These are phyloP conservation scores for Drosophila paranaensis DNA, from an alignment of 2,888 invertebrate genomes.

Conservation along the genomic window DNA sequence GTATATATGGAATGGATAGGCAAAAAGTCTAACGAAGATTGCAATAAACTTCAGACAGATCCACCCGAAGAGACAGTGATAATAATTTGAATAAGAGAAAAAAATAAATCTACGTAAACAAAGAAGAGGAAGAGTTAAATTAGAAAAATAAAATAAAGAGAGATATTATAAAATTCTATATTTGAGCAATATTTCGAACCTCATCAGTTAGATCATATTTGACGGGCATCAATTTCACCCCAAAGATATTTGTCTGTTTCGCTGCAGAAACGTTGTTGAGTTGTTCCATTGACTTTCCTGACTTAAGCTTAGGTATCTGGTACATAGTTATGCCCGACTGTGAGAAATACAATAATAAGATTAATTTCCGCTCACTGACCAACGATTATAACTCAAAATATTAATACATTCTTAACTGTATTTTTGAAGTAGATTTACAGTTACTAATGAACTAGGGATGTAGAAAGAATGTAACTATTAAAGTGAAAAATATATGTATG, in stretches of 20 bases:
- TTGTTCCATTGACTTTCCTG: constrained; percentile 20
- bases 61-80: no score
- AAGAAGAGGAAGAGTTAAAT: background rate
- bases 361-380: background rate
- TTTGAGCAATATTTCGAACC: constrained; percentile 58
- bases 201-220: constrained; percentile 56
- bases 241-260: constrained; percentile 85
- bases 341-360: constrained; percentile 31
- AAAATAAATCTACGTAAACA: background rate
- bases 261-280: constrained; percentile 66
- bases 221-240: constrained; percentile 84
- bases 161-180: background rate
- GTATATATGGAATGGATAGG: background rate
- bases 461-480: background rate
- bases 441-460: background rate
- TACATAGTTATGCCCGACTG: constrained; percentile 47
- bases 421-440: background rate
- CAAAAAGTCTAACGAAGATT: background rate
- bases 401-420: background rate
- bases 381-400: background rate
- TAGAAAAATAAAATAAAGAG: background rate
- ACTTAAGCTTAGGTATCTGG: constrained; percentile 50
- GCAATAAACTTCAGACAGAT: background rate
- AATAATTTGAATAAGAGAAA: background rate
- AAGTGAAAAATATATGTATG: no score